Evolutionary conservation across 2,797 vertebrate genomes (phyloP).

Genomic region (Falco novaeseelandiae): DNA sequence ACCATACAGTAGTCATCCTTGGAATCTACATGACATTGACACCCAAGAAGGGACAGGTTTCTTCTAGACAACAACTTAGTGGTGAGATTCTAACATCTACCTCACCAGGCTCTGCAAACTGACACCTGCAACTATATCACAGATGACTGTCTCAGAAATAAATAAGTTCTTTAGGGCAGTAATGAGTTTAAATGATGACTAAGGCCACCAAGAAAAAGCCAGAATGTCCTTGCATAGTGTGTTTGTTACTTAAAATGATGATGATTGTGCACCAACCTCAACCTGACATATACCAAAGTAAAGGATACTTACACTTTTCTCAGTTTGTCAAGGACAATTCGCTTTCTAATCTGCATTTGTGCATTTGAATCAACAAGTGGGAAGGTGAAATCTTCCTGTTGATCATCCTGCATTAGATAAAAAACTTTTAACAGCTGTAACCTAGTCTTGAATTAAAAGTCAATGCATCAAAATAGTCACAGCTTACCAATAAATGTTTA

Average conservation of each 20-base stretch:
- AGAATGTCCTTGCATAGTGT: neutral
- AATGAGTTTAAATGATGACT: neutral
- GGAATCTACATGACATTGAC: neutral
- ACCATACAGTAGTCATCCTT: neutral
- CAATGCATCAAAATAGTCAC: neutral
- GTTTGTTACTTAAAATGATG: neutral
- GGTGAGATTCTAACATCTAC: neutral
- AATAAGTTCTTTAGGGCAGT: neutral
- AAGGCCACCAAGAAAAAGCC: neutral
- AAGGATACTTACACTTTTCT: slow-evolving; percentile 78
- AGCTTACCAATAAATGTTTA: neutral
- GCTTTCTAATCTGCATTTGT: slow-evolving; percentile 80
- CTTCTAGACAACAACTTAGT: neutral
- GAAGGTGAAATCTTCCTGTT: slow-evolving; percentile 65
- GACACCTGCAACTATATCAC: neutral
- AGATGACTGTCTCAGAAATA: neutral
- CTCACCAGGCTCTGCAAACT: neutral
- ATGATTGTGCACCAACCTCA: neutral
- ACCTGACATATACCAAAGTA: neutral
- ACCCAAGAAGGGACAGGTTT: neutral
- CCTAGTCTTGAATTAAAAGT: neutral
- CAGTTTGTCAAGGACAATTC: slow-evolving; percentile 81
- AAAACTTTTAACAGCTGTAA: neutral
- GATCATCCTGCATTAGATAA: slow-evolving; percentile 48
- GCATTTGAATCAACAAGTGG: slow-evolving; percentile 82